Evolutionary conservation across 2,113 vertebrate genomes (phyloP).

Genomic region (Paradoxurus hermaphroditus): DNA sequence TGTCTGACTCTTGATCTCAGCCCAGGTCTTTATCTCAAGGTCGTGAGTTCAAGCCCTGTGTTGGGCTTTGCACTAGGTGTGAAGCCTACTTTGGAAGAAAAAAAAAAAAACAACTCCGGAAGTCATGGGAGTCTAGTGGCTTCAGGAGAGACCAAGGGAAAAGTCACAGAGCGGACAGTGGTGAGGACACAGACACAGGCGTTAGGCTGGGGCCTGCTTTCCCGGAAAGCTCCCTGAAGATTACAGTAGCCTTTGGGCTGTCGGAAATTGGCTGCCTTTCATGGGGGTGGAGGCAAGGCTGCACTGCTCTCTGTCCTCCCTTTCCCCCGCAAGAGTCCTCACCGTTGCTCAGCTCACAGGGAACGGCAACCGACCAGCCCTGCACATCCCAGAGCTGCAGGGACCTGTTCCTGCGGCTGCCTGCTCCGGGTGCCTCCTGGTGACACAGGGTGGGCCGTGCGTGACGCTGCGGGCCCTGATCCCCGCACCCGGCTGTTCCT

Average conservation of each 20-base stretch:
- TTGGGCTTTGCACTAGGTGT: too few relatives aligned
- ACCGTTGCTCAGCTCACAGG: background rate
- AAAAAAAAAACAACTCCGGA: background rate
- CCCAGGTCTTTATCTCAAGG: too few relatives aligned
- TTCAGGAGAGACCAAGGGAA: background rate
- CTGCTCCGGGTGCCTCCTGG: background rate
- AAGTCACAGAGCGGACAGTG: accelerated
- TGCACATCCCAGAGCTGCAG: background rate
- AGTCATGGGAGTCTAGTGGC: background rate
- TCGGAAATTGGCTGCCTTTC: background rate
- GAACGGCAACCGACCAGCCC: background rate
- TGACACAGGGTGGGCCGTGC: background rate
- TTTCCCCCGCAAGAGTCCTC: accelerated
- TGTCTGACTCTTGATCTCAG: too few relatives aligned
- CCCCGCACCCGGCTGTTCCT: background rate
- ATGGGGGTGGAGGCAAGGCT: background rate
- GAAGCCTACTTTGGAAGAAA: too few relatives aligned
- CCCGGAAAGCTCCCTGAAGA: background rate
- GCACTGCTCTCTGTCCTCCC: accelerated
- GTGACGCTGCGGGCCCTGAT: background rate
- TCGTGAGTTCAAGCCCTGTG: too few relatives aligned
- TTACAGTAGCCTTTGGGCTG: accelerated
- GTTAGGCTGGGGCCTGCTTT: background rate
- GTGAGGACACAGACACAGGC: background rate
- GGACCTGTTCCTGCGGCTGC: accelerated